A percentile compares a stretch with the other conserved stretches of the same genome.
Evolutionary conservation across 2,888 invertebrate species (phyloP).

Genomic region (Nomada hirtipes): DNA sequence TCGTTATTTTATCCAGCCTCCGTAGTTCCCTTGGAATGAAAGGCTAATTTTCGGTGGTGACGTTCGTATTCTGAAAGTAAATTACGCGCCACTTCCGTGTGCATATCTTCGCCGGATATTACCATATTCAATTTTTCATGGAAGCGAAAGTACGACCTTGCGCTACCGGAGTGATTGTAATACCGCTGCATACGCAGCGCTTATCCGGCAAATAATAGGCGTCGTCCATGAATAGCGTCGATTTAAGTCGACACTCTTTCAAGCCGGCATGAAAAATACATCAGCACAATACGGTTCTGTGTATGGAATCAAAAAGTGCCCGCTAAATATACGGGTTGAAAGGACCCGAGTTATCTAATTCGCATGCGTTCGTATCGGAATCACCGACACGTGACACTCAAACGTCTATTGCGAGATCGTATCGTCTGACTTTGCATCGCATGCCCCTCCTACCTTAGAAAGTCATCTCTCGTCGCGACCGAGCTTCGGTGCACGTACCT

Average conservation of each 20-base stretch:
- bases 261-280: not conserved
- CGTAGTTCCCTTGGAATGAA: no score
- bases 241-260: not conserved
- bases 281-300: not conserved
- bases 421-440: constrained; percentile 50
- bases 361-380: constrained; percentile 24
- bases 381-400: constrained; percentile 52
- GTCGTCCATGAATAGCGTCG: not conserved
- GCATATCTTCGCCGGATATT: no score
- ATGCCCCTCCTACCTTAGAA: constrained; percentile 67
- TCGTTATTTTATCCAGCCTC: not conserved
- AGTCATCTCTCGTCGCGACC: constrained; percentile 66
- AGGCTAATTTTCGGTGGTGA: no score
- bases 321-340: constrained; percentile 35
- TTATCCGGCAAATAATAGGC: not conserved
- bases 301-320: constrained; percentile 30
- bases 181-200: no score
- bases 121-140: no score
- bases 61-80: no score
- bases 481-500: constrained; percentile 34
- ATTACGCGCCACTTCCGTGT: no score
- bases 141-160: no score
- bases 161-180: no score
- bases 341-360: constrained; percentile 6
- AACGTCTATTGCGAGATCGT: constrained; percentile 48